Percentiles rank a stretch among this genome's conserved stretches.
Conservation (phyloP, 2,888 invertebrate genomes). For the Podotricha telesiphe region DNA sequence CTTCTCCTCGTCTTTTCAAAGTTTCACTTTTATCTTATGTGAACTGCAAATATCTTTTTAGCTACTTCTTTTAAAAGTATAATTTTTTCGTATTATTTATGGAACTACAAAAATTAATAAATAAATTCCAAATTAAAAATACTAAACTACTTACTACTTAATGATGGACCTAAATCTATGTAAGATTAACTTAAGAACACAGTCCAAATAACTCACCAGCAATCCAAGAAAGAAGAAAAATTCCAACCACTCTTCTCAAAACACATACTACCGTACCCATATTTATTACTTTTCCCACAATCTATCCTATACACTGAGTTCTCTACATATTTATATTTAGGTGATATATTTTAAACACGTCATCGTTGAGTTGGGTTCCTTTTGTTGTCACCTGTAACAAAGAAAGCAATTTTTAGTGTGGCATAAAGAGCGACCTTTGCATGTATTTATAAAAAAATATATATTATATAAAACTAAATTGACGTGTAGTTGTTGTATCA, state of each 20-base stretch:
- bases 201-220: conserved; percentile 58
- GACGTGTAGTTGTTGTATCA: conserved; percentile 24
- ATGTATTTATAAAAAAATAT: conserved; percentile 27
- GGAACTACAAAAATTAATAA: too few species aligned
- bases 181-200: too few species aligned
- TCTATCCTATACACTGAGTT: conserved; percentile 42
- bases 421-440: conserved; percentile 42
- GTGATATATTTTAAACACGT: conserved; percentile 44
- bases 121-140: too few species aligned
- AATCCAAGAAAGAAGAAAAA: conserved; percentile 65
- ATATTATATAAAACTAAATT: conserved; percentile 24
- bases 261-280: conserved; percentile 63
- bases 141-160: too few species aligned
- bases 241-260: conserved; percentile 53
- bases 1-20: too few species aligned
- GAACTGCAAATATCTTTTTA: too few species aligned
- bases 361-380: conserved; percentile 47
- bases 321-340: conserved; percentile 44
- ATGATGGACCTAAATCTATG: too few species aligned
- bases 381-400: conserved; percentile 65
- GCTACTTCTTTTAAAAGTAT: too few species aligned
- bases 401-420: conserved; percentile 53
- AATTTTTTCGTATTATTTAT: too few species aligned
- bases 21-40: too few species aligned
- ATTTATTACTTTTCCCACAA: conserved; percentile 44